Conservation (phyloP, 2,797 vertebrate genomes). For the Euthynnus affinis region DNA sequence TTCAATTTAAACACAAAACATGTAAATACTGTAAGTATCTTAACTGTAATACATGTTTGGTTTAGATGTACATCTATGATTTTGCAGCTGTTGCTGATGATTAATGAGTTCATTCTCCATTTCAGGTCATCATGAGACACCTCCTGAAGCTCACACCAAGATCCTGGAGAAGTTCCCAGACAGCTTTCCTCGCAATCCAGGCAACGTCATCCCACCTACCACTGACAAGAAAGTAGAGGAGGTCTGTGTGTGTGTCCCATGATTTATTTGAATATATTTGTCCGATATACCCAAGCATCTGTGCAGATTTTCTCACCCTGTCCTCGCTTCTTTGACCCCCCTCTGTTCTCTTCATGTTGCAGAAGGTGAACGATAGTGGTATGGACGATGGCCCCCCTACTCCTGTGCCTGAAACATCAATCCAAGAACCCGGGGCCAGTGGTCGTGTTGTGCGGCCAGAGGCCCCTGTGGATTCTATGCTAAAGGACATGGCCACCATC, state of each 20-base stretch:
- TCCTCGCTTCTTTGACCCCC: neutral
- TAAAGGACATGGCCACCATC: slow-evolving; percentile 98
- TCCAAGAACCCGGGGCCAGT: slow-evolving; percentile 84
- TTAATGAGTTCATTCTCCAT: neutral
- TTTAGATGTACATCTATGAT: neutral
- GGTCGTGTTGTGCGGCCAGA: slow-evolving; percentile 80
- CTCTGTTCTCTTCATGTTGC: neutral
- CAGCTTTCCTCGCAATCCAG: slow-evolving; percentile 90
- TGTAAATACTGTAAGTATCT: neutral
- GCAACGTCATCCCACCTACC: slow-evolving; percentile 93
- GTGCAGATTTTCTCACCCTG: neutral
- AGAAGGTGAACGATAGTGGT: slow-evolving; percentile 89
- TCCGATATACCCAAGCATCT: neutral
- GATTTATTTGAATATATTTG: neutral
- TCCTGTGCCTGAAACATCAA: slow-evolving; percentile 79
- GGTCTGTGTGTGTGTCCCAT: slow-evolving; percentile 60
- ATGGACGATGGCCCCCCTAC: slow-evolving; percentile 83
- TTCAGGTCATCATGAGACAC: slow-evolving; percentile 96
- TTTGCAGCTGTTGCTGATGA: neutral
- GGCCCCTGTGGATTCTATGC: slow-evolving; percentile 93
- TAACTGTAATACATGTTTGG: neutral
- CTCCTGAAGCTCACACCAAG: slow-evolving; percentile 93
- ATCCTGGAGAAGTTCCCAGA: slow-evolving; percentile 95
- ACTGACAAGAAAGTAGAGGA: slow-evolving; percentile 90
- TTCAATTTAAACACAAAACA: neutral